A percentile compares a stretch with the other conserved stretches of the same genome.
Evolutionary conservation across 2,888 invertebrate species (phyloP).

Genomic region (Noctua comes): DNA sequence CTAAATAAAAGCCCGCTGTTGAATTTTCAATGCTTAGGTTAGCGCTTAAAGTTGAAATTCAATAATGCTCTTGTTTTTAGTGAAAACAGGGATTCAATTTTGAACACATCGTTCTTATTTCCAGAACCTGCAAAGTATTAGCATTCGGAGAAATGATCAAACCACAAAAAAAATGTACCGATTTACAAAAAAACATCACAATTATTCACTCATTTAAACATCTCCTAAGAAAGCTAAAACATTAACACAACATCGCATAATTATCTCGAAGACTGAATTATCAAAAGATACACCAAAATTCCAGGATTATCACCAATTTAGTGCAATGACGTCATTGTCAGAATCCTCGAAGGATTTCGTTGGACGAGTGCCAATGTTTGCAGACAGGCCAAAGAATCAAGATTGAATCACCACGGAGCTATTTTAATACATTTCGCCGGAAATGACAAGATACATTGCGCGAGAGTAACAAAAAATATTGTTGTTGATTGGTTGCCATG

Average conservation of each 20-base stretch:
- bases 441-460: constrained; percentile 54
- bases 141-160: background rate
- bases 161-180: background rate
- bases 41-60: background rate
- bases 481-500: constrained; percentile 36
- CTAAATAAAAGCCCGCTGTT: background rate
- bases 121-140: background rate
- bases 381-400: constrained; percentile 60
- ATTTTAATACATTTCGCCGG: constrained; percentile 61
- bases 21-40: background rate
- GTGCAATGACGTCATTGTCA: constrained; percentile 55
- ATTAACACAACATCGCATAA: constrained; percentile 21
- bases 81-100: background rate
- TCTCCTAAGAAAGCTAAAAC: constrained; percentile 5
- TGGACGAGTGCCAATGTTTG: constrained; percentile 59
- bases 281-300: constrained; percentile 10
- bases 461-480: constrained; percentile 24
- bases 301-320: constrained; percentile 47
- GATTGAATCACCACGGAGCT: constrained; percentile 64
- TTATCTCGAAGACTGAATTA: constrained; percentile 9
- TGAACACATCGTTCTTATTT: background rate
- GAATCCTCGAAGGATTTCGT: constrained; percentile 61
- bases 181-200: constrained; percentile 13
- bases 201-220: constrained; percentile 15
- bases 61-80: background rate